Percentiles rank a stretch among this genome's conserved stretches.
Evolutionary conservation across 2,888 invertebrate species (phyloP).

Genomic region (Cotesia congregata): DNA sequence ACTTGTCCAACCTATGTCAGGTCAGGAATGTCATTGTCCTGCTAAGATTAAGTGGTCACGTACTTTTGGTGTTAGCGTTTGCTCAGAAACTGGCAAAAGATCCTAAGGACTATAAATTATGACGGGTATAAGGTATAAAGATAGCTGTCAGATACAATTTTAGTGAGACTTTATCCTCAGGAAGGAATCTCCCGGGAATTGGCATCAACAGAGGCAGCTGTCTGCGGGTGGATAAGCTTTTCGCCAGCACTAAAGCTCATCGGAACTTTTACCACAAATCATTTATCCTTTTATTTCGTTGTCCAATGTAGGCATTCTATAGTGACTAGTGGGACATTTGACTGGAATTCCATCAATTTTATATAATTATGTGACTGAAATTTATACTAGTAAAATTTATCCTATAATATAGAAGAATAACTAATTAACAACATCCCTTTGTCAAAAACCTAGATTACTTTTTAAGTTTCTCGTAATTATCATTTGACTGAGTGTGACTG

Average conservation of each 20-base stretch:
- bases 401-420: too few species aligned
- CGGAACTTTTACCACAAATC: slow-evolving; percentile 52
- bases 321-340: too few species aligned
- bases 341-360: too few species aligned
- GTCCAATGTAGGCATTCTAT: neutral
- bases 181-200: slow-evolving; percentile 60
- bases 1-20: neutral
- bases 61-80: too few species aligned
- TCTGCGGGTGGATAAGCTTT: slow-evolving; percentile 61
- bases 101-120: slow-evolving; percentile 54
- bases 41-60: too few species aligned
- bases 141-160: slow-evolving; percentile 65
- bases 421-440: too few species aligned
- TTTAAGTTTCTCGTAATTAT: too few species aligned
- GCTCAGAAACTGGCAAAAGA: neutral
- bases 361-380: too few species aligned
- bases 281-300: neutral
- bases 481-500: too few species aligned
- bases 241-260: slow-evolving; percentile 57
- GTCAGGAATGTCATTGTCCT: too few species aligned
- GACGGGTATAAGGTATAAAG: slow-evolving; percentile 69
- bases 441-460: too few species aligned
- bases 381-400: too few species aligned
- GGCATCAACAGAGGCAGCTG: slow-evolving; percentile 55
- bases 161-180: slow-evolving; percentile 59